Evolutionary conservation across 2,888 invertebrate species (phyloP).

Genomic region (Diadegma fenestrale): DNA sequence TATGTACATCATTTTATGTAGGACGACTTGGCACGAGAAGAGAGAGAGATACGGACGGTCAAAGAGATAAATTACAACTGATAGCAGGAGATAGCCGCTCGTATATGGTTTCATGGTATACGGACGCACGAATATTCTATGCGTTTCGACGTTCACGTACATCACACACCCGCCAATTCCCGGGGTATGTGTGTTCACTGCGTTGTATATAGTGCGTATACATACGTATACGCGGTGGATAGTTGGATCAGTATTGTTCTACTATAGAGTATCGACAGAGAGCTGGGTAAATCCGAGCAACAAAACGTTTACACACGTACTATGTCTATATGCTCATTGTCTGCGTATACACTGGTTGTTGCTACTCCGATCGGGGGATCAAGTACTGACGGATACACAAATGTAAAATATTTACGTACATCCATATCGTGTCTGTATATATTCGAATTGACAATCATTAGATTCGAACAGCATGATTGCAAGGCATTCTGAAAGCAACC

Average conservation of each 20-base stretch:
- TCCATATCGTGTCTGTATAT: background rate
- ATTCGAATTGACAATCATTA: background rate
- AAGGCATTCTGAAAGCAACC: background rate
- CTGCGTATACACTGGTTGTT: slow-evolving; percentile 33
- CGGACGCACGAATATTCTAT: background rate
- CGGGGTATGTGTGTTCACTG: background rate
- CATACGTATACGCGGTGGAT: background rate
- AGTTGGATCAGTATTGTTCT: background rate
- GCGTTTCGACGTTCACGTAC: background rate
- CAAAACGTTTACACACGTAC: slow-evolving; percentile 27
- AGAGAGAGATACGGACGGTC: slow-evolving; percentile 39
- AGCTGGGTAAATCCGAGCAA: slow-evolving; percentile 18
- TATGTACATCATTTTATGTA: slow-evolving; percentile 9
- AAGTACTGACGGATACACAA: background rate
- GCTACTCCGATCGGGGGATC: background rate
- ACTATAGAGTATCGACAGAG: background rate
- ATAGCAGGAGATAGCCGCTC: slow-evolving; percentile 41
- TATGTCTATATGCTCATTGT: slow-evolving; percentile 7
- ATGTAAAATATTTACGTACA: slow-evolving; percentile 7
- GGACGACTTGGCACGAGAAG: slow-evolving; percentile 31
- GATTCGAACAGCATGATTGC: background rate
- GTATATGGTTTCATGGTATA: background rate
- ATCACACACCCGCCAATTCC: background rate
- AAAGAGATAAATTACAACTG: slow-evolving; percentile 58
- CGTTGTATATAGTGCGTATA: slow-evolving; percentile 29